Evolutionary conservation across 2,888 invertebrate species (phyloP).

Genomic region (Eupithecia vulgata): DNA sequence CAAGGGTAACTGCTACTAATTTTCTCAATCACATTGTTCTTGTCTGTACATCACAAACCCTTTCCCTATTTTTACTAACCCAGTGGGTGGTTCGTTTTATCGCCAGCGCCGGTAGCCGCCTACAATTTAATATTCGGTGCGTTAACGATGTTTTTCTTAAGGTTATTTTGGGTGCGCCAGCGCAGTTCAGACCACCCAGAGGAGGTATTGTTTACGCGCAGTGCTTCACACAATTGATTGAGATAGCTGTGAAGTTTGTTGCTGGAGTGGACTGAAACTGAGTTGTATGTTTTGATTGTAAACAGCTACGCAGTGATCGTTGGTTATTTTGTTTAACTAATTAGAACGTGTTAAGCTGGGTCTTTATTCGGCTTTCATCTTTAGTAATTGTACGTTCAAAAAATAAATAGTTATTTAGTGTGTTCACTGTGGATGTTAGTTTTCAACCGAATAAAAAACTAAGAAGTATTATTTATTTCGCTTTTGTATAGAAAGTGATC

Average conservation of each 20-base stretch:
- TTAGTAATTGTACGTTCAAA: background rate
- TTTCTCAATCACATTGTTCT: background rate
- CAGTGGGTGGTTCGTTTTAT: conserved; percentile 79
- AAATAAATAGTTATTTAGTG: background rate
- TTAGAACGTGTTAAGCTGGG: background rate
- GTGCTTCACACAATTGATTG: conserved; percentile 34
- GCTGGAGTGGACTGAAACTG: background rate
- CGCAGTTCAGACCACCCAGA: conserved; percentile 72
- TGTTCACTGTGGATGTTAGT: no score
- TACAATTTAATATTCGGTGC: conserved; percentile 75
- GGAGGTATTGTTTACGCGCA: conserved; percentile 45
- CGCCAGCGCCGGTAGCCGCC: conserved; percentile 72
- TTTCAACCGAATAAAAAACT: no score
- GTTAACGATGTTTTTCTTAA: conserved; percentile 82
- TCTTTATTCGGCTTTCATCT: background rate
- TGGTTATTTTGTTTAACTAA: background rate
- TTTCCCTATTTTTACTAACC: conserved; percentile 67
- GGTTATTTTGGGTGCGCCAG: conserved; percentile 71
- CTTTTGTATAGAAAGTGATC: no score
- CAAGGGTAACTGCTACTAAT: background rate
- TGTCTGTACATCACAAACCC: conserved; percentile 49
- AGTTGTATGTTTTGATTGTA: conserved; percentile 2
- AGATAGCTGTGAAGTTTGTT: conserved; percentile 31
- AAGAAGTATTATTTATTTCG: no score
- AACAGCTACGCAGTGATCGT: background rate